Evolutionary conservation across 1,140 invertebrate species (phyloP).

Genomic region (Gonioctena quinquepunctata): DNA sequence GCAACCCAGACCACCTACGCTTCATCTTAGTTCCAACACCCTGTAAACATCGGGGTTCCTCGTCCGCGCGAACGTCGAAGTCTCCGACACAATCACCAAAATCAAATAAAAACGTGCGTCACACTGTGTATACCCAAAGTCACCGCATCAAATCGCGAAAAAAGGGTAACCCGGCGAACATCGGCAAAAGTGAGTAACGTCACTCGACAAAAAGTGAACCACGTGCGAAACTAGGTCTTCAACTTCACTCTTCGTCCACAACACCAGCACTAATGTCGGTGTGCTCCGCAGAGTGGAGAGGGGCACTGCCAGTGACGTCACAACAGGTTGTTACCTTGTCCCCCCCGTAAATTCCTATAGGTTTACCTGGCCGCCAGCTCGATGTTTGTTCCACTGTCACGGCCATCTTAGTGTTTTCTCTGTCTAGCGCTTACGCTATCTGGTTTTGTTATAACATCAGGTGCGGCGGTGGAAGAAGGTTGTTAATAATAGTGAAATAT

Average conservation of each 20-base stretch:
- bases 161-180: not conserved
- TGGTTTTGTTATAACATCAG: constrained; percentile 27
- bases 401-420: constrained; percentile 43
- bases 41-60: not conserved
- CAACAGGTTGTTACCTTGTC: constrained; percentile 54
- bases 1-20: constrained; percentile 71
- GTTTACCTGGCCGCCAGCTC: constrained; percentile 44
- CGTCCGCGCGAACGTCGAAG: constrained; percentile 16
- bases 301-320: constrained; percentile 46
- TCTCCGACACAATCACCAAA: constrained; percentile 2
- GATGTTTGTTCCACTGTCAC: constrained; percentile 47
- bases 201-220: constrained; percentile 7
- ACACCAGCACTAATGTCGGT: constrained; percentile 22
- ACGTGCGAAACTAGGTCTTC: constrained; percentile 8
- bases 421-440: constrained; percentile 16
- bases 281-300: constrained; percentile 26
- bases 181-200: too few species aligned
- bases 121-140: too few species aligned
- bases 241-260: constrained; percentile 16
- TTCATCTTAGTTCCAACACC: constrained; percentile 57
- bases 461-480: not conserved
- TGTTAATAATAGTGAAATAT: too few species aligned
- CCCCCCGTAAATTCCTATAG: constrained; percentile 43
- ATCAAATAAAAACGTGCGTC: too few species aligned
- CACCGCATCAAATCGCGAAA: not conserved